Percentiles rank a stretch among this genome's conserved stretches.
These are phyloP conservation scores for Tenthredo scrophulariae DNA, from an alignment of 2,888 invertebrate species.

Conservation along the genomic window DNA sequence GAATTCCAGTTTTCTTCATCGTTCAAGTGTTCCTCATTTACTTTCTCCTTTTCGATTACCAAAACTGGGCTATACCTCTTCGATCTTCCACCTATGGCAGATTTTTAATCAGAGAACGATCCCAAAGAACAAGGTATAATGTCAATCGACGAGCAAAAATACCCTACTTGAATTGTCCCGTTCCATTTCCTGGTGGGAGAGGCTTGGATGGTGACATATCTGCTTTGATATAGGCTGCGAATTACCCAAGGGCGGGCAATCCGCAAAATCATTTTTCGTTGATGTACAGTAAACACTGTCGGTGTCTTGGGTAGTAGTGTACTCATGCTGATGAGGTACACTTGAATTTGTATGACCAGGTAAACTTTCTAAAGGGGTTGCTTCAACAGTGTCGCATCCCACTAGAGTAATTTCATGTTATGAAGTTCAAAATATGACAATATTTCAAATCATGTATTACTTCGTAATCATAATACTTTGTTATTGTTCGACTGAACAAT, in stretches of 20 bases:
- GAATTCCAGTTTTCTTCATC: not conserved
- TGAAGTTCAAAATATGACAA: not conserved
- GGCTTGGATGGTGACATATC: slow-evolving; percentile 10
- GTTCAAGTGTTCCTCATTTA: not conserved
- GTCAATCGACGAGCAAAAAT: not conserved
- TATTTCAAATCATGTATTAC: not conserved
- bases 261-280: slow-evolving; percentile 38
- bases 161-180: slow-evolving; percentile 40
- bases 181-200: not conserved
- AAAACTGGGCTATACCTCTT: not conserved
- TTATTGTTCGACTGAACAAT: slow-evolving; percentile 19
- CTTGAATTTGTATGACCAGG: slow-evolving; percentile 62
- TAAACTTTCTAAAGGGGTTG: slow-evolving; percentile 72
- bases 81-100: slow-evolving; percentile 29
- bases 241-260: not conserved
- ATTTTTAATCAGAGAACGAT: not conserved
- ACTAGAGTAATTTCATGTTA: slow-evolving; percentile 45
- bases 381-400: slow-evolving; percentile 67
- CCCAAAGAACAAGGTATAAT: not conserved
- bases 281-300: slow-evolving; percentile 41
- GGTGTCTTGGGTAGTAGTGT: slow-evolving; percentile 3
- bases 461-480: slow-evolving; percentile 8
- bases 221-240: not conserved
- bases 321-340: not conserved
- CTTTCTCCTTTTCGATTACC: not conserved